phyloP scores from a whole-genome alignment of 2,797 vertebrate genomes.

The Scleropages formosus region DNA sequence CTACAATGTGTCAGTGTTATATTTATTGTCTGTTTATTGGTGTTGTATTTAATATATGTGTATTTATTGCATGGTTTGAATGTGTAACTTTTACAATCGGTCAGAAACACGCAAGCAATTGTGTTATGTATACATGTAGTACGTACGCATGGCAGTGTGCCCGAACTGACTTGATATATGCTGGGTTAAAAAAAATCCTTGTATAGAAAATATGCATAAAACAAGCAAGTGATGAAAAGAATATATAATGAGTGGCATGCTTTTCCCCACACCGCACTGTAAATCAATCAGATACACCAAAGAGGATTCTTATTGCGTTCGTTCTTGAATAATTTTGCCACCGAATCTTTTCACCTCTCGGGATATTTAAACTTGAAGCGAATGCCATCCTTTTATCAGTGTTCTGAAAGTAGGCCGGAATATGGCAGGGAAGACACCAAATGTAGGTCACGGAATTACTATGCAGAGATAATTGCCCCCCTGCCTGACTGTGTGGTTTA shows the following conservation, averaged over 20 bases:
- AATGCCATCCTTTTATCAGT: slow-evolving; percentile 34
- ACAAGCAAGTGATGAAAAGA: neutral
- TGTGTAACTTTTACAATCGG: too few species aligned
- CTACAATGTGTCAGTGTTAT: too few species aligned
- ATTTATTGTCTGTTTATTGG: too few species aligned
- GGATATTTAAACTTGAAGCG: slow-evolving; percentile 26
- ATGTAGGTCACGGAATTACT: slow-evolving; percentile 51
- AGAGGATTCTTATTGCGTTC: slow-evolving; percentile 6
- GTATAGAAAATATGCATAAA: neutral
- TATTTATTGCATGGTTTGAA: too few species aligned
- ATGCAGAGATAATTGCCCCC: slow-evolving; percentile 46
- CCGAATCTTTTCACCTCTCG: slow-evolving; percentile 27
- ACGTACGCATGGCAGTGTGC: too few species aligned
- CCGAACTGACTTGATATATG: too few species aligned
- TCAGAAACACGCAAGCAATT: too few species aligned
- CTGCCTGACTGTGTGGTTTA: slow-evolving; percentile 41
- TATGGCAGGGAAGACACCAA: slow-evolving; percentile 44
- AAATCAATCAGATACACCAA: slow-evolving; percentile 13
- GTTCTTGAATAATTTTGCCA: slow-evolving; percentile 20
- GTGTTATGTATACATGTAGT: too few species aligned
- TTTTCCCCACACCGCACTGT: neutral
- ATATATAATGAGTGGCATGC: neutral
- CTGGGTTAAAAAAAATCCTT: too few species aligned
- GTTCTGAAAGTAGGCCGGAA: slow-evolving; percentile 47
- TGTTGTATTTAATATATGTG: too few species aligned